phyloP scores from a whole-genome alignment of 1,140 invertebrate genomes.

The Tribolium castaneum region DNA sequence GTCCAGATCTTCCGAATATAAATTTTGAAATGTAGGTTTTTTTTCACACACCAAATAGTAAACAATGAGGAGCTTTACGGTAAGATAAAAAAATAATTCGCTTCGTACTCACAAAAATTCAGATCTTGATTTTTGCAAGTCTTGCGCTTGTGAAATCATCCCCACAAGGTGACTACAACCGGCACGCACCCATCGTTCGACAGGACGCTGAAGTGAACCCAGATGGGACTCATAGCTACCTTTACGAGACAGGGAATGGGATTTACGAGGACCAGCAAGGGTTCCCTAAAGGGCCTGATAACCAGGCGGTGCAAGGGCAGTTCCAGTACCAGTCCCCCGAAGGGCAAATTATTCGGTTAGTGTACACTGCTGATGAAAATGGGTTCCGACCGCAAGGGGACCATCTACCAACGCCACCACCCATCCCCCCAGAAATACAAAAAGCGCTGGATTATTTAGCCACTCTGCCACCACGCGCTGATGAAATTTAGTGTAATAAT shows the following conservation, averaged over 20 bases:
- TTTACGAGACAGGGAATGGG: slow-evolving; percentile 71
- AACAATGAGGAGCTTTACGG: background rate
- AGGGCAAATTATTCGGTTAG: slow-evolving; percentile 68
- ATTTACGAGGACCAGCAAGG: slow-evolving; percentile 66
- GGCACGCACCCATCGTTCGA: slow-evolving; percentile 64
- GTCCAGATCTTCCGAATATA: slow-evolving; percentile 23
- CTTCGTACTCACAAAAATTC: background rate
- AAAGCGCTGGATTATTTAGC: slow-evolving; percentile 66
- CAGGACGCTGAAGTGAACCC: slow-evolving; percentile 70
- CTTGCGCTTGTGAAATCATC: background rate
- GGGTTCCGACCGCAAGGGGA: slow-evolving; percentile 71
- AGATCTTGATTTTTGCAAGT: background rate
- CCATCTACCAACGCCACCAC: slow-evolving; percentile 68
- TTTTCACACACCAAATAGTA: background rate
- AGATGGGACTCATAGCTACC: slow-evolving; percentile 71
- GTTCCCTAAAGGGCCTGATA: slow-evolving; percentile 58
- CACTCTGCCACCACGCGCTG: slow-evolving; percentile 61
- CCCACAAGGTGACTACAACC: background rate
- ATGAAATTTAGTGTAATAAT: slow-evolving; percentile 36
- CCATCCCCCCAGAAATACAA: slow-evolving; percentile 67
- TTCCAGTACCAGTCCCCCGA: slow-evolving; percentile 58
- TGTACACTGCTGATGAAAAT: slow-evolving; percentile 74
- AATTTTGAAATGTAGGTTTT: background rate
- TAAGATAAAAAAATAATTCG: background rate
- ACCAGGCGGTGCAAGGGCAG: slow-evolving; percentile 59